phyloP scores from a whole-genome alignment of 92 coral and sea anemone genomes.

The Epizoanthus illoricatus region DNA sequence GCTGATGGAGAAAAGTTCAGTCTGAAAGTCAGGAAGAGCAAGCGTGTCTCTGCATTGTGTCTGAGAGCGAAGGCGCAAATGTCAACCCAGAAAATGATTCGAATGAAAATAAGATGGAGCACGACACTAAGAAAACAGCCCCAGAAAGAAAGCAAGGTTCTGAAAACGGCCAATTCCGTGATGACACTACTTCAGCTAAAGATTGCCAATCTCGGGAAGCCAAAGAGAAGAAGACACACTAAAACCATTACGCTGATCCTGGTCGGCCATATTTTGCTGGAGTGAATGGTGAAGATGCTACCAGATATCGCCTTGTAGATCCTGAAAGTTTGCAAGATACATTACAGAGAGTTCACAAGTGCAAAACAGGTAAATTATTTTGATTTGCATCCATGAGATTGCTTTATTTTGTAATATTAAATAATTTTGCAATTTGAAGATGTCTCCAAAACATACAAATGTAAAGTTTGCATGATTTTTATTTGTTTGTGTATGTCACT shows the following conservation, averaged over 20 bases:
- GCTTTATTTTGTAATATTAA: too few species aligned
- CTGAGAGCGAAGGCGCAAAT: too few species aligned
- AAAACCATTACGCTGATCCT: constrained; percentile 4
- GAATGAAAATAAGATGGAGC: background rate
- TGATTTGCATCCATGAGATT: too few species aligned
- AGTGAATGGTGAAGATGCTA: constrained; percentile 9
- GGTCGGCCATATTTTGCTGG: constrained; percentile 18
- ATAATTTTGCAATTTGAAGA: background rate
- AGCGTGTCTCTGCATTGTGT: too few species aligned
- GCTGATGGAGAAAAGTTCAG: too few species aligned
- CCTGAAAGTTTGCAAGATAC: constrained; percentile 18
- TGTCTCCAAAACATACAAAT: too few species aligned
- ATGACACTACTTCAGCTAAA: background rate
- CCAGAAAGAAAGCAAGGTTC: constrained; percentile 21
- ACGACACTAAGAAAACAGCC: constrained; percentile 19
- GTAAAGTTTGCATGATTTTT: too few species aligned
- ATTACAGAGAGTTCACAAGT: constrained; percentile 13
- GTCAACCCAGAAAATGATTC: too few species aligned
- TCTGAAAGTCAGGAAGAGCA: too few species aligned
- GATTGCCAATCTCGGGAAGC: background rate
- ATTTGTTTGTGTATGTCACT: too few species aligned
- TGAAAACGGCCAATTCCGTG: constrained; percentile 8
- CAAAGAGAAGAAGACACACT: background rate
- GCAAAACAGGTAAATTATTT: constrained; percentile 12
- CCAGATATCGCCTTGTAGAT: constrained; percentile 11